Percentiles rank a stretch among this genome's conserved stretches.
phyloP scores from a whole-genome alignment of 2,888 invertebrate genomes.

The Ctenicera cuprea region DNA sequence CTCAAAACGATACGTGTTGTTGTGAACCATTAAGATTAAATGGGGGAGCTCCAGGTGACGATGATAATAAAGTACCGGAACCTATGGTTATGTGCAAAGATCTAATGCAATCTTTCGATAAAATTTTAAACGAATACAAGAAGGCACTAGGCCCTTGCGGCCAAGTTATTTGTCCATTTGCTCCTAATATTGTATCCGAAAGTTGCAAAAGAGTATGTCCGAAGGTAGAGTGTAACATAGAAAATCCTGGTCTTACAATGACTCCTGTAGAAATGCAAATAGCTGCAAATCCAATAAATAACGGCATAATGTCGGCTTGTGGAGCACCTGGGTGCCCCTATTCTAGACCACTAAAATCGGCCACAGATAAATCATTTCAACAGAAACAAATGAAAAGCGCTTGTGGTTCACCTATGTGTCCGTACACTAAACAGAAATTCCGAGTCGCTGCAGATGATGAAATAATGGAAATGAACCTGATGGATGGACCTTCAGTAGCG shows the following conservation, averaged over 20 bases:
- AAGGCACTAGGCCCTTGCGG: conserved; percentile 69
- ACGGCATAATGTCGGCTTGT: conserved; percentile 56
- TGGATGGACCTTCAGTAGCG: conserved; percentile 50
- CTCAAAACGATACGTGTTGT: background rate
- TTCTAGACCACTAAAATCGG: conserved; percentile 18
- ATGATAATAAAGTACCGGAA: conserved; percentile 56
- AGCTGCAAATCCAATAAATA: background rate
- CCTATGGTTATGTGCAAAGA: conserved; percentile 67
- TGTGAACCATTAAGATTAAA: conserved; percentile 52
- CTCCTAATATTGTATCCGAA: conserved; percentile 63
- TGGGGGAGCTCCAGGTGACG: conserved; percentile 59
- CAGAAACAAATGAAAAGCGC: conserved; percentile 57
- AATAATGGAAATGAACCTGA: conserved; percentile 50
- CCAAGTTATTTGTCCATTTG: conserved; percentile 66
- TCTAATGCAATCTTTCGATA: conserved; percentile 69
- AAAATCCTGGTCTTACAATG: too few species aligned
- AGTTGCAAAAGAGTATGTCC: conserved; percentile 63
- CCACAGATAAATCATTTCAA: conserved; percentile 35
- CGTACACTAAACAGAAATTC: conserved; percentile 66
- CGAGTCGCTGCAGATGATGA: conserved; percentile 65
- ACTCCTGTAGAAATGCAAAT: background rate
- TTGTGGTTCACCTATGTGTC: conserved; percentile 67
- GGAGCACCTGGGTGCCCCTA: conserved; percentile 58
- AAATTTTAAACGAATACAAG: conserved; percentile 65
- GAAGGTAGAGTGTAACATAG: background rate